Base-by-base conservation (phyloP, 2,888 invertebrate species). In the Catocala sponsa region DNA sequence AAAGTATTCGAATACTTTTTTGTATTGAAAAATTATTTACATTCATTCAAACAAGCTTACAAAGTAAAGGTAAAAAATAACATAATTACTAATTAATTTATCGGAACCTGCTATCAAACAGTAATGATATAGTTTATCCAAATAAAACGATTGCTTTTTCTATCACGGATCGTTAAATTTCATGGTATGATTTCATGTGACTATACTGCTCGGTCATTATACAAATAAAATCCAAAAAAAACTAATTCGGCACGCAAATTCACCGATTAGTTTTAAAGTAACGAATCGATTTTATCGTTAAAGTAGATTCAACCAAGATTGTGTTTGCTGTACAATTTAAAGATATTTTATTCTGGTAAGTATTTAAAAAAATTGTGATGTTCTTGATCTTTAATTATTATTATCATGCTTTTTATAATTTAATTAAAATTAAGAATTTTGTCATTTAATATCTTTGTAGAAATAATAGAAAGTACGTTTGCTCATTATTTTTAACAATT, bases 401-500 rank as follows among this genome's bases (percentile, higher is more conserved):
- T 35, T 6, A 43, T 9, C 44, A 43, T 42, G 13, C 42, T 35
- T 61, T 32, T 54, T 46, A 48, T 25, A 43, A 44, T 42, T 54
- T 52, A 65, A 63, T 58, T 67, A 52, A 68, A 68, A 62, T 54
- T 64, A 49, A 13, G 41, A 63, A 70, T 82, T 80, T 73, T 78
- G 88, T 79, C 74, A 88, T 75, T 72, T 70, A 72, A 89, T 84
- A 86, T 77, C 84, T 78, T 72, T 81, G 79, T 80, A 63, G 68
- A 81, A 78, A 84, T 80, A 81, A 83, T 80, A 81, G 79, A 84
- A 78, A 82, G 78, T 74, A 77, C 72, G 60, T 78, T 79, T 79
- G 71, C 84, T 89, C 88, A 87, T 89, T 89, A 88, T 87, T 91
- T 89, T 88, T 87, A 81, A 85, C 79, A 79, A 81, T 85, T 87